Conservation (phyloP, 2,797 vertebrate genomes). For the Heliangelus exortis region DNA sequence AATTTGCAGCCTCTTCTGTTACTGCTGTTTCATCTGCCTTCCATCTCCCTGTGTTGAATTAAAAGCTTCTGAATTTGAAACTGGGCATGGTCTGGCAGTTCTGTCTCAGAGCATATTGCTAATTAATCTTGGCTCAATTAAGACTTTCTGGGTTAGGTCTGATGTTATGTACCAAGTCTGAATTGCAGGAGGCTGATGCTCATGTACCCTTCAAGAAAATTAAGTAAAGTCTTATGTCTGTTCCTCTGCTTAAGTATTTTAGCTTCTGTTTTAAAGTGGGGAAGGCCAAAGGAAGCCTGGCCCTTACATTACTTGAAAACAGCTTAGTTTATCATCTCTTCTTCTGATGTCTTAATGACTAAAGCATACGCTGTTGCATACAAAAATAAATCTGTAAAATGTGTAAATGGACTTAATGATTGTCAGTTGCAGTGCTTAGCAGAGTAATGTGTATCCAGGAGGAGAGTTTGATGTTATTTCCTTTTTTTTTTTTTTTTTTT, state of each 20-base stretch:
- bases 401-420: slow-evolving; percentile 8
- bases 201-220: not conserved
- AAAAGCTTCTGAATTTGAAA: not conserved
- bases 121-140: not conserved
- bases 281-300: not conserved
- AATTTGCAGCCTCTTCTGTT: not conserved
- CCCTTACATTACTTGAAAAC: not conserved
- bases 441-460: not conserved
- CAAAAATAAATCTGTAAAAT: slow-evolving; percentile 15
- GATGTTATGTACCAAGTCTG: not conserved
- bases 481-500: not conserved
- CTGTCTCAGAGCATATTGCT: not conserved
- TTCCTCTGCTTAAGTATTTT: not conserved
- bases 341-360: not conserved
- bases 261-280: not conserved
- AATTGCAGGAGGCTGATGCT: not conserved
- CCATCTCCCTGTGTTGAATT: not conserved
- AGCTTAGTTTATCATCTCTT: not conserved
- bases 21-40: not conserved
- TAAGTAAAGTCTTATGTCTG: not conserved
- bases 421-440: not conserved
- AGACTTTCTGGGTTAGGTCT: not conserved
- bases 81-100: not conserved
- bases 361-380: not conserved
- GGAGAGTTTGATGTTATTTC: not conserved